A percentile compares a stretch with the other conserved stretches of the same genome.
Conservation (phyloP, 2,797 vertebrate species). For the Pseudochaenichthys georgianus region DNA sequence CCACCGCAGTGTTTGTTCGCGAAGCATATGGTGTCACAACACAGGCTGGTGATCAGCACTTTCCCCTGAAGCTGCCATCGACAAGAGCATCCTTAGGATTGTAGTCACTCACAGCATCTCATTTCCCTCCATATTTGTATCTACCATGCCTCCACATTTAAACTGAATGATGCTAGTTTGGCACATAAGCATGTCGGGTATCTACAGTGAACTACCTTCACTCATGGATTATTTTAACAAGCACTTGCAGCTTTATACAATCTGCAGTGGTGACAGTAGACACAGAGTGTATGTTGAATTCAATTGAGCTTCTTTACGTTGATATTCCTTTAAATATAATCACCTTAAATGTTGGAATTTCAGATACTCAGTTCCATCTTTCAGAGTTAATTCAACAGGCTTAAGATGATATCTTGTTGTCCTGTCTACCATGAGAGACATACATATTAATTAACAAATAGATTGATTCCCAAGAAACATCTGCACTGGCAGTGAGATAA, state of each 20-base stretch:
- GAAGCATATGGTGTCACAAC: constrained; percentile 66
- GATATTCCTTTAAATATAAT: neutral
- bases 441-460: neutral
- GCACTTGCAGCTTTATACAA: constrained; percentile 19
- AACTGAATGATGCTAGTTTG: constrained; percentile 40
- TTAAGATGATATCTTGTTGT: neutral
- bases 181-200: constrained; percentile 13
- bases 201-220: constrained; percentile 5
- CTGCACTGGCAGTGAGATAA: constrained; percentile 27
- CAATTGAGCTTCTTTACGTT: neutral
- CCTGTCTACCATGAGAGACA: neutral
- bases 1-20: constrained; percentile 53
- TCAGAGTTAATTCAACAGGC: neutral
- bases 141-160: constrained; percentile 23
- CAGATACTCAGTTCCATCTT: neutral
- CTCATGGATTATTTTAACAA: constrained; percentile 23
- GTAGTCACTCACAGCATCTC: constrained; percentile 51
- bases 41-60: constrained; percentile 65
- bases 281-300: constrained; percentile 11
- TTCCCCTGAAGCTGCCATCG: constrained; percentile 58
- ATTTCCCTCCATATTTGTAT: constrained; percentile 34
- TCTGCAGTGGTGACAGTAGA: constrained; percentile 22
- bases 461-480: constrained; percentile 16
- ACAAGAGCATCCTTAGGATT: constrained; percentile 61
- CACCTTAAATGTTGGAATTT: neutral